These are phyloP conservation scores for Chironomus tentans DNA, from an alignment of 2,888 invertebrate species.

Conservation along the genomic window DNA sequence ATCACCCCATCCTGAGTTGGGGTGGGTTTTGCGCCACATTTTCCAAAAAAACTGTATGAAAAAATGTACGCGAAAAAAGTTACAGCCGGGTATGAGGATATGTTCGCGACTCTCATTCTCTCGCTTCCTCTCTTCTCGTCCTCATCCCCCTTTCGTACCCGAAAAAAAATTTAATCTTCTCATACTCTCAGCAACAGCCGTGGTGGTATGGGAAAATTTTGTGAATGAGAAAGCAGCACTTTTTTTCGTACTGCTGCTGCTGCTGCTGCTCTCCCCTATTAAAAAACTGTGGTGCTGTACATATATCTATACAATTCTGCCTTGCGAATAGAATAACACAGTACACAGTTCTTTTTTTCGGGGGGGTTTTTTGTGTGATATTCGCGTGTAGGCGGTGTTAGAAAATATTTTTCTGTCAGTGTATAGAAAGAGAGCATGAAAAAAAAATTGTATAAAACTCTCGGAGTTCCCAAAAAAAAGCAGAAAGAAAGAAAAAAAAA, in stretches of 20 bases:
- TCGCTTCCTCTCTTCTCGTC: neutral
- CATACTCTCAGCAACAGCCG: neutral
- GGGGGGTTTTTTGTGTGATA: neutral
- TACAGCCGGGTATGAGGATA: neutral
- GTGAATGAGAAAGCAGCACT: neutral
- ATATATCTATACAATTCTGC: neutral
- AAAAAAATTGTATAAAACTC: constrained; percentile 28
- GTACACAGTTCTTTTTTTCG: constrained; percentile 9
- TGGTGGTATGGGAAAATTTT: neutral
- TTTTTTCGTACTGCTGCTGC: neutral
- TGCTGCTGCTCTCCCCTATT: neutral
- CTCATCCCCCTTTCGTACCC: neutral
- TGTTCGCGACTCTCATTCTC: neutral
- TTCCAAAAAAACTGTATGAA: neutral
- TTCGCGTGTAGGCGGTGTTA: constrained; percentile 31
- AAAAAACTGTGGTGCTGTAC: neutral
- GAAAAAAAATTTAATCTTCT: neutral
- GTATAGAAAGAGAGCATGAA: constrained; percentile 18
- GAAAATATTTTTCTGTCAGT: constrained; percentile 29
- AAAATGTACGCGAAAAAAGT: neutral
- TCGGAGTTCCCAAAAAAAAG: constrained; percentile 25
- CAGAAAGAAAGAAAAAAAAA: constrained; percentile 5
- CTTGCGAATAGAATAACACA: constrained; percentile 20
- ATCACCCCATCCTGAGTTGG: neutral
- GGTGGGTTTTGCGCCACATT: neutral